Conservation (phyloP, 2,113 vertebrate genomes). For the Sus scrofa region T2T-Sscrofa CM000814.6:127268501-127269000, state of each 20-base stretch:
- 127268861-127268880: not conserved
- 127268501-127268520: not conserved
- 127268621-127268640: not conserved
- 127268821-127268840: not conserved
- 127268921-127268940: not conserved
- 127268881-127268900: not conserved
- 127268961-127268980: not conserved
- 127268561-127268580: not conserved
- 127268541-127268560: fast-evolving
- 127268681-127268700: not conserved
- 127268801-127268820: not conserved
- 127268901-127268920: not conserved
- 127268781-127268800: not conserved
- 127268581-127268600: not conserved
- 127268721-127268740: not conserved
- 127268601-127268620: not conserved
- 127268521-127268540: not conserved
- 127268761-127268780: not conserved
- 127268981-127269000: no score
- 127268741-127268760: not conserved
- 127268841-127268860: not conserved
- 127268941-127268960: not conserved
- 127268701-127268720: not conserved
- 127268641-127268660: not conserved
- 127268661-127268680: not conserved